Conservation (phyloP, 1,140 invertebrate genomes). For the Telenomus remus region DNA sequence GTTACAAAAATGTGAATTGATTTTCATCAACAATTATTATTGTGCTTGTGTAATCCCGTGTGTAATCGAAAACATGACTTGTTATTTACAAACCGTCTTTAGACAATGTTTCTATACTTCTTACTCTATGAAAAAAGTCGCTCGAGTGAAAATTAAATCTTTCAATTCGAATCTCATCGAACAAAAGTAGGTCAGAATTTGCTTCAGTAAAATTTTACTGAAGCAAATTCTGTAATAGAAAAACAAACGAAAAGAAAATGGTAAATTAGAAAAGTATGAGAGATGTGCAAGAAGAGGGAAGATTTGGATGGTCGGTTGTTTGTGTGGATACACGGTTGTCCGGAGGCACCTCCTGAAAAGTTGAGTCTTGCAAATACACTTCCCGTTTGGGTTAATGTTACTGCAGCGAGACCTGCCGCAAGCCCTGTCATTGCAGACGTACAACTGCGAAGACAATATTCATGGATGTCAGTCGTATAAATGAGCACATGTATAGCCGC, state of each 20-base stretch:
- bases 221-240: no score
- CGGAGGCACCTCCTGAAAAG: slow-evolving; percentile 67
- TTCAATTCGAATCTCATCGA: no score
- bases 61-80: no score
- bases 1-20: not conserved
- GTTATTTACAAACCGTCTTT: no score
- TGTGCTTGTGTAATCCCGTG: not conserved
- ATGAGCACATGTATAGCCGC: slow-evolving; percentile 27
- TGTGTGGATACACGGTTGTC: not conserved
- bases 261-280: not conserved
- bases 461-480: slow-evolving; percentile 51
- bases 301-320: not conserved
- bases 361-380: slow-evolving; percentile 64
- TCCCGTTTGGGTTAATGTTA: slow-evolving; percentile 68
- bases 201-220: no score
- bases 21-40: not conserved
- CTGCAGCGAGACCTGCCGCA: slow-evolving; percentile 64
- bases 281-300: not conserved
- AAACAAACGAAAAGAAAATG: no score
- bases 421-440: slow-evolving; percentile 43
- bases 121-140: no score
- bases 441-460: slow-evolving; percentile 57
- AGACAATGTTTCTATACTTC: no score
- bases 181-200: no score
- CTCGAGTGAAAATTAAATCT: no score